Base-by-base conservation (phyloP, 2,888 invertebrate species). In the Phytoseiulus persimilis region DNA sequence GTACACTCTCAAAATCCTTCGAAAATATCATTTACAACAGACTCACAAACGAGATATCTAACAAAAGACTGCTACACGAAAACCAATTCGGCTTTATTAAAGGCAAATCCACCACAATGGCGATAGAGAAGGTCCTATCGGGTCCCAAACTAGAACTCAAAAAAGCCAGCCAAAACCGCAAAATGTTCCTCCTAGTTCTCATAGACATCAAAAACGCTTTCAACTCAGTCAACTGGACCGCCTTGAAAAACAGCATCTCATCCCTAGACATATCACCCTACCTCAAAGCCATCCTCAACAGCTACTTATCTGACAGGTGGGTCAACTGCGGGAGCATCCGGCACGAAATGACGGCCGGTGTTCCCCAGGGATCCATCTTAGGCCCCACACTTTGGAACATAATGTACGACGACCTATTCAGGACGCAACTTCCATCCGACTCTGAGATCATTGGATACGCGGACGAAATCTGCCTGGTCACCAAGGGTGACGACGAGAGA, bases 361-460 rank as follows among this genome's bases (percentile, higher is more conserved):
- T 87, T 6, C 87, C 87, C 5, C 87, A 87, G 33, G 87, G 87
- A 33, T 87, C 87, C 28, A 23, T 87, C 14, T 33, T 87, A 1
- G 87, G 87, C 0, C 87, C 87, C 32, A 32, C 45, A 0, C 87
- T 87, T 6, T 87, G 87, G 87, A 87, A 87, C 23, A 33, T 87
- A 0, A 45, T 45, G 39, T 87, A 87, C 32, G 31, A 87, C 87
- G 87, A 45, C 0, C 39, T 87, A 3, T 45, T 87, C 39, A 11
- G n/a, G 6, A 1, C 2, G 31, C 11, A 11, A 5, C 84, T 84
- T 14, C 31, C 84, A 28, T 1, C 11, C 1, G 84, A 28, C 3
- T 32, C 33, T 5, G 84, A 84, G n/a, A 5, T 33, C 84, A 84
- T n/a, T 1, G 84, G 32, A 84, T 84, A 84, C 23, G 84, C 84